Percentiles rank a stretch among this genome's conserved stretches.
phyloP scores from a whole-genome alignment of 2,113 vertebrate genomes.

The Esox niger region DNA sequence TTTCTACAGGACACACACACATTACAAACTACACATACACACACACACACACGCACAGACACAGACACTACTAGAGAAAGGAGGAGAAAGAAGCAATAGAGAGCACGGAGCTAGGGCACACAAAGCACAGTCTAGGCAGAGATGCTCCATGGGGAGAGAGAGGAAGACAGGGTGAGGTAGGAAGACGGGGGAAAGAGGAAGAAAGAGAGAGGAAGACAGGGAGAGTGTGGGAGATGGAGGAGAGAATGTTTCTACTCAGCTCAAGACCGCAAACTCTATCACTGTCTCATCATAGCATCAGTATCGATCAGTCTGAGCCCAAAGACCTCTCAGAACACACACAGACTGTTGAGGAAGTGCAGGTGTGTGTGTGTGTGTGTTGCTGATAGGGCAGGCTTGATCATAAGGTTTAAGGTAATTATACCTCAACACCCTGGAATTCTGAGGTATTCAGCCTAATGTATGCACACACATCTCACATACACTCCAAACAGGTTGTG shows the following conservation, averaged over 20 bases:
- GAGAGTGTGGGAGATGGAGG: too few relatives aligned
- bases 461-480: conserved; percentile 45
- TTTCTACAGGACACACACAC: background rate
- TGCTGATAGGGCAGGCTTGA: conserved; percentile 13
- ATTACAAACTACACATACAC: background rate
- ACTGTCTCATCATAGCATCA: conserved; percentile 61
- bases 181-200: too few relatives aligned
- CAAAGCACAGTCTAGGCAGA: background rate
- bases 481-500: conserved; percentile 52
- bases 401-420: conserved; percentile 48
- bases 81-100: background rate
- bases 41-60: background rate
- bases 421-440: conserved; percentile 28
- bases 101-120: background rate
- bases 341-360: conserved; percentile 23
- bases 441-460: conserved; percentile 73
- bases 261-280: conserved; percentile 61
- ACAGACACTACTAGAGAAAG: background rate
- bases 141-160: background rate
- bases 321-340: conserved; percentile 43
- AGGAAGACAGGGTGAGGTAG: background rate
- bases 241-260: conserved; percentile 45
- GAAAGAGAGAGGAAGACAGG: too few relatives aligned
- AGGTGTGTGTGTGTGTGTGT: conserved; percentile 13
- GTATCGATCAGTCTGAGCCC: conserved; percentile 55